A percentile compares a stretch with the other conserved stretches of the same genome.
Conservation (phyloP, 2,797 vertebrate species). For the Sebastes minor region DNA sequence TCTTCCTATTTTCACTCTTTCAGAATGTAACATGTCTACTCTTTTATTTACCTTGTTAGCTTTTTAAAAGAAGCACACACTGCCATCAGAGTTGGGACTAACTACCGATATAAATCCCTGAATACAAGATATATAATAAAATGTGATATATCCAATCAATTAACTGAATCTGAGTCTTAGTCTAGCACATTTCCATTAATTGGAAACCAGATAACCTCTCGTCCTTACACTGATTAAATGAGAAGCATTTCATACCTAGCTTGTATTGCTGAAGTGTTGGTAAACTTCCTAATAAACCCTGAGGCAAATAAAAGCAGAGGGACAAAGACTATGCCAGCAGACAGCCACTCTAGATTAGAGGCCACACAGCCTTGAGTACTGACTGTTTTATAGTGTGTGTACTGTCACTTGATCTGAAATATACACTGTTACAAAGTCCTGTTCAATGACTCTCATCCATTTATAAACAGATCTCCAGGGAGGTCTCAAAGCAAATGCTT, state of each 20-base stretch:
- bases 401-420: slow-evolving; percentile 49
- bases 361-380: slow-evolving; percentile 26
- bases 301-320: slow-evolving; percentile 29
- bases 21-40: not conserved
- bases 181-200: not conserved
- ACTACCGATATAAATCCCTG: not conserved
- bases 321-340: slow-evolving; percentile 19
- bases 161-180: not conserved
- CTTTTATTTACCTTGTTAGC: not conserved
- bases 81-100: not conserved
- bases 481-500: slow-evolving; percentile 33
- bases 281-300: slow-evolving; percentile 20
- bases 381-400: slow-evolving; percentile 38
- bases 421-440: slow-evolving; percentile 45
- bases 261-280: not conserved
- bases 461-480: slow-evolving; percentile 52
- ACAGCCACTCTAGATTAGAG: slow-evolving; percentile 15
- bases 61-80: not conserved
- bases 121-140: not conserved
- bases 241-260: not conserved
- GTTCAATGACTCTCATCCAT: slow-evolving; percentile 49
- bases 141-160: slow-evolving; percentile 3
- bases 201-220: not conserved
- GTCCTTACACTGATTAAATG: slow-evolving; percentile 18
- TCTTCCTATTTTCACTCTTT: not conserved